Evolutionary conservation across 2,113 vertebrate genomes (phyloP).

Genomic region (Hymenochirus boettgeri): DNA sequence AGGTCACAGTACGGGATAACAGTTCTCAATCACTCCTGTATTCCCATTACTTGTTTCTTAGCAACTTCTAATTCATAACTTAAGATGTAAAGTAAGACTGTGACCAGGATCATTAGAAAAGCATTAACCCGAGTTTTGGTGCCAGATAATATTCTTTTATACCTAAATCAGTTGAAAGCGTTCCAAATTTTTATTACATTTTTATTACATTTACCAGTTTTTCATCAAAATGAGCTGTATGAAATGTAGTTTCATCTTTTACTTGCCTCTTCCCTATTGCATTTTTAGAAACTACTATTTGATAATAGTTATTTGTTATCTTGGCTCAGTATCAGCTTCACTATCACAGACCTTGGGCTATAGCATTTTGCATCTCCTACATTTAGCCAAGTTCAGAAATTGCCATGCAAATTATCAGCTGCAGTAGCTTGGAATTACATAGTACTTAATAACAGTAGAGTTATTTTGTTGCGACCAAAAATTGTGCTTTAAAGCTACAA

Average conservation of each 20-base stretch:
- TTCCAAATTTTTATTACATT: constrained; percentile 16
- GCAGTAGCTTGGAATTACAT: neutral
- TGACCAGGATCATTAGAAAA: constrained; percentile 21
- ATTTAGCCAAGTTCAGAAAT: constrained; percentile 4
- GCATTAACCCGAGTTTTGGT: constrained; percentile 21
- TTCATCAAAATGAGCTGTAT: neutral
- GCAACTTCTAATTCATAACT: constrained; percentile 5
- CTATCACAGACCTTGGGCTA: neutral
- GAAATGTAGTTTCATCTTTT: neutral
- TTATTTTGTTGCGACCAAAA: neutral
- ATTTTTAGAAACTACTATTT: constrained; percentile 14
- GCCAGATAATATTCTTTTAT: constrained; percentile 17
- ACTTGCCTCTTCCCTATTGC: neutral
- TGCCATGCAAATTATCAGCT: constrained; percentile 10
- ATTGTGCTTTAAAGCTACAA: neutral
- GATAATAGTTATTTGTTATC: constrained; percentile 31
- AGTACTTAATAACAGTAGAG: neutral
- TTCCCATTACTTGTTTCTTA: constrained; percentile 10
- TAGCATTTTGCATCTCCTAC: neutral
- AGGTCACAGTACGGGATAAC: constrained; percentile 12
- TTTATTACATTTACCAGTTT: constrained; percentile 21
- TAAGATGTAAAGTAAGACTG: constrained; percentile 1
- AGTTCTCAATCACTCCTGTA: neutral
- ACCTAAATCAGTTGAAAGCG: neutral
- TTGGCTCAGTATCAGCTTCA: constrained; percentile 8